Base-by-base conservation (phyloP, 2,797 vertebrate genomes). In the Hafferia zeledoni region DNA sequence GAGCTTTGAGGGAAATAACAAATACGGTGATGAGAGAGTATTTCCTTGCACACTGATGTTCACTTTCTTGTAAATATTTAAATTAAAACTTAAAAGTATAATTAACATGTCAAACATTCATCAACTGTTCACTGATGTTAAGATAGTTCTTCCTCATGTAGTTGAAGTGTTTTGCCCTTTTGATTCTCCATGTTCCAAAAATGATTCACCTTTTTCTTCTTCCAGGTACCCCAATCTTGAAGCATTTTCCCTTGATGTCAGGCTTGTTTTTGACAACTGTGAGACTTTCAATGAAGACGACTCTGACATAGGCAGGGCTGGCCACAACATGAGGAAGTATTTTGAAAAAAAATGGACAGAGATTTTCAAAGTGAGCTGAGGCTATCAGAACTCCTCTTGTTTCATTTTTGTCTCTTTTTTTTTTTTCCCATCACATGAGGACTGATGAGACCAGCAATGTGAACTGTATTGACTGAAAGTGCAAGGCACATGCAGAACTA, bases 221-320 rank as follows among this genome's bases (percentile, higher is more conserved):
- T 98, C 96, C 97, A 99, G 99, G 97, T 99, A 99, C 97, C 98
- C 98, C 88, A 99, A 98, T 97, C 98, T 99, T 96, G 99, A 99
- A 98, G 99, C 99, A 39, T 99, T 99, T 98, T 99, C 99, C 91
- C 98, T 99, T 57, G 99, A 99, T 88, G 98, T 99, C 97, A 99
- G 99, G 98, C 98, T 99, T 98, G 99, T 99, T 94, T 99, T 99
- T 97, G 99, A 99, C 98, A 99, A 99, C 98, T 99, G 99, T 98
- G 99, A 99, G 98, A 99, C 99, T 95, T 99, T 99, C 98, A 99
- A 99, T 96, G 99, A 99, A 98, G 99, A 99, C 95, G 99, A 99
- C 97, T 99, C 99, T 83, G 99, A 99, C 97, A 99, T 99, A 96
- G 99, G 99, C 94, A 98, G 99, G 96, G 99, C 99, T 72, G 99